Evolutionary conservation across 2,888 invertebrate genomes (phyloP).

Genomic region (Apodemia zela): DNA sequence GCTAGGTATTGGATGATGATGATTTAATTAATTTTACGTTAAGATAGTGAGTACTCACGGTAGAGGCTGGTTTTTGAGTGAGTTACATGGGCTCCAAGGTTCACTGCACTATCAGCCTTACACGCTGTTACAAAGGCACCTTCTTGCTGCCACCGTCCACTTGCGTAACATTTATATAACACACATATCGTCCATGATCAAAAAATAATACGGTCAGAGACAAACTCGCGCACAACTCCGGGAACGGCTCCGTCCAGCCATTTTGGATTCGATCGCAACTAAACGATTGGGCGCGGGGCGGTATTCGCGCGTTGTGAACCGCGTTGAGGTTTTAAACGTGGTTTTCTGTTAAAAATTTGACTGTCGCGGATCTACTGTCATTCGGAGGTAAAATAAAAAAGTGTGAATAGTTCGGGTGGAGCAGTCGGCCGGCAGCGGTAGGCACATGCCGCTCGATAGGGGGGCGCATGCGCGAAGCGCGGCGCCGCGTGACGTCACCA

Average conservation of each 20-base stretch:
- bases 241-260: conserved; percentile 58
- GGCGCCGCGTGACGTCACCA: conserved; percentile 61
- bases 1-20: conserved; percentile 12
- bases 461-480: conserved; percentile 68
- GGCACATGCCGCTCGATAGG: conserved; percentile 77
- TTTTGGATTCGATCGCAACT: conserved; percentile 54
- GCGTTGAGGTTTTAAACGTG: conserved; percentile 34
- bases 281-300: conserved; percentile 31
- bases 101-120: conserved; percentile 48
- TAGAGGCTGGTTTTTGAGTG: conserved; percentile 43
- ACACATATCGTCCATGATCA: conserved; percentile 55
- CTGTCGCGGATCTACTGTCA: conserved; percentile 49
- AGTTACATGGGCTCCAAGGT: conserved; percentile 61
- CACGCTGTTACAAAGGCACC: conserved; percentile 55
- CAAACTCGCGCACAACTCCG: conserved; percentile 49
- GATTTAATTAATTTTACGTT: conserved; percentile 33
- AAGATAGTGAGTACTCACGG: conserved; percentile 51
- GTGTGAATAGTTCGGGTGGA: conserved; percentile 68
- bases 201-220: conserved; percentile 48
- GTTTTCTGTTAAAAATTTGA: conserved; percentile 46
- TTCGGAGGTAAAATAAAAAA: conserved; percentile 71
- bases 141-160: conserved; percentile 57
- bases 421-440: conserved; percentile 63
- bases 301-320: conserved; percentile 19
- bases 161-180: conserved; percentile 77